Evolutionary conservation across 2,888 invertebrate species (phyloP), one percentile per base, ranked within the genome.

Genomic region (Smittia sp.): DNA sequence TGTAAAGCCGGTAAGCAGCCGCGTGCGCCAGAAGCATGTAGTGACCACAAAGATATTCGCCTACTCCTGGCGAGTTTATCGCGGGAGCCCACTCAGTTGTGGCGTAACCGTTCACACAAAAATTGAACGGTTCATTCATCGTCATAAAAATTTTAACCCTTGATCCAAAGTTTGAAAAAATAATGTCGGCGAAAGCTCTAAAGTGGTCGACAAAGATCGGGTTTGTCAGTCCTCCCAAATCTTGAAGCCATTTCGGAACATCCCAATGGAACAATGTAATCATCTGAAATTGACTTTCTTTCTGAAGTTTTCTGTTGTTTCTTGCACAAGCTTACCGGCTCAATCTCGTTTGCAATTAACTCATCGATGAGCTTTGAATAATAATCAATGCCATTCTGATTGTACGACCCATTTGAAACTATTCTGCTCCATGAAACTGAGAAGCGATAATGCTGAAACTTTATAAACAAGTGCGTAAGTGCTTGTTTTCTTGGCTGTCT

Each of bases 181-280:
- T 80, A 41, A 84, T 79, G 24, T 82, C 78, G 0, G 85, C 85
- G 76, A 85, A 86, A 15, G 83, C 82, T 73, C 80, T 82, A 73
- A 84, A 86, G 81, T 85, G 85, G 39, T 82, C 80, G 0, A 82
- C 76, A 46, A 85, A 77, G 0, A 82, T 58, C 0, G 83, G 80
- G 75, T 84, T 85, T 0, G 80, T 75, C 73, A 83, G 84, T 3
- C 88, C 88, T 4, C 87, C 87, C 6, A 85, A 76, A 0, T 85
- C 84, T 76, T 86, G 86, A 13, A 58, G 22, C 58, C 58, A 58
- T 22, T 13, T 4, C 7, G 90, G 90, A 66, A 89, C 79, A 75
- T 90, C 90, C 89, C 89, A 90, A 76, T 90, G 90, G 77, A 88
- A 88, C 67, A 90, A 85, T 0, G 89, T 89, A 0, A 88, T 86